phyloP scores from a whole-genome alignment of 2,113 vertebrate species.

The Protomyctophum bolini region DNA sequence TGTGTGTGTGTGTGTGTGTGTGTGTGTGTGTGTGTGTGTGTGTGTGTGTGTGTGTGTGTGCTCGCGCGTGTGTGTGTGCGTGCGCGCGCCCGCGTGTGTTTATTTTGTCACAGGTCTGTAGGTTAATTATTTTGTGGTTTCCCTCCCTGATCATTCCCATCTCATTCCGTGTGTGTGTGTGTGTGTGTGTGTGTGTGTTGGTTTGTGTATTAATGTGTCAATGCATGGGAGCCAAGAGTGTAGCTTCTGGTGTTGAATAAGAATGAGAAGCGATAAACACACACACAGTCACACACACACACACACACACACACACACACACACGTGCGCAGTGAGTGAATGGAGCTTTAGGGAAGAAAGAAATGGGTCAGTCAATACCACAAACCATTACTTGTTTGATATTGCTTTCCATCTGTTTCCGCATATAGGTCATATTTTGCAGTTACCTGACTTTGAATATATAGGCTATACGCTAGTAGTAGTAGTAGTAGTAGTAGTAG shows the following conservation, averaged over 20 bases:
- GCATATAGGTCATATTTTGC: conserved; percentile 27
- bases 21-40: no score
- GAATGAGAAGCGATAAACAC: conserved; percentile 40
- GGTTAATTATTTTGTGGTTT: conserved; percentile 18
- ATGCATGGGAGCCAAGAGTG: conserved; percentile 7
- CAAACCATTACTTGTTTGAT: conserved; percentile 24
- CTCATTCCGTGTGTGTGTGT: background rate
- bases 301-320: background rate
- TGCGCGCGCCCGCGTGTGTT: no score
- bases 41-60: no score
- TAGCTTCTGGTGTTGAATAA: conserved; percentile 24
- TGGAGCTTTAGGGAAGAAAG: conserved; percentile 2
- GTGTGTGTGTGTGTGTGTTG: background rate
- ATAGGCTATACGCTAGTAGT: background rate
- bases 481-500: conserved; percentile 9
- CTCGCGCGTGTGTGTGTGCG: background rate
- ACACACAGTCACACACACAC: no score
- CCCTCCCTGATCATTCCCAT: conserved; percentile 12
- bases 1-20: no score
- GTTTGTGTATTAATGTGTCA: background rate
- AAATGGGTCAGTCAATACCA: conserved; percentile 54
- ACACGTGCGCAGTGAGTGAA: conserved; percentile 24
- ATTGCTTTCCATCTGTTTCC: conserved; percentile 9
- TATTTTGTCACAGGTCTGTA: conserved; percentile 37
- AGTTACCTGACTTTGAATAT: conserved; percentile 37